A percentile compares a stretch with the other conserved stretches of the same genome.
These are phyloP conservation scores for Paraescarpia echinospica DNA, from an alignment of 1,140 invertebrate species.

Conservation along the genomic window DNA sequence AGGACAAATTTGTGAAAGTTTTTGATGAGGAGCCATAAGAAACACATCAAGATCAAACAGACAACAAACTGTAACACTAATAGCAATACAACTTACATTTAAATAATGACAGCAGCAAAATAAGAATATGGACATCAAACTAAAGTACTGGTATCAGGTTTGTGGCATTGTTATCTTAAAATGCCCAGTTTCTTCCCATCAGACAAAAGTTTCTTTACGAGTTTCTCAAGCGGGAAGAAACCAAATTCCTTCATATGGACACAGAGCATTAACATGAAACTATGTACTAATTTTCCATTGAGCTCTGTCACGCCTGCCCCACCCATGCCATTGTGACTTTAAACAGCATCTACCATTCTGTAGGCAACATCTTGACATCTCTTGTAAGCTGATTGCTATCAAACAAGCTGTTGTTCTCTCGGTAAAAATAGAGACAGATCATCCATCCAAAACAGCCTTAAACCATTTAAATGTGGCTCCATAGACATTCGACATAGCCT, in stretches of 20 bases:
- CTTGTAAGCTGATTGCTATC: background rate
- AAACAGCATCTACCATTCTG: background rate
- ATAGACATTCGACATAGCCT: background rate
- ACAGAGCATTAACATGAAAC: background rate
- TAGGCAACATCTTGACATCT: background rate
- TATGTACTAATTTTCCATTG: background rate
- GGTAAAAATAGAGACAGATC: background rate
- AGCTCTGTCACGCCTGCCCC: background rate
- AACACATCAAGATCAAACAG: background rate
- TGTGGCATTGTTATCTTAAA: background rate
- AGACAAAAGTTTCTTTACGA: background rate
- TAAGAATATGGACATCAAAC: background rate
- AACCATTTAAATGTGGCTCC: background rate
- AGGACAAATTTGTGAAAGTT: no score
- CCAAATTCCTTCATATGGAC: background rate
- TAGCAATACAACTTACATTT: background rate
- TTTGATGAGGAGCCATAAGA: no score
- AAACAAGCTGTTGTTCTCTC: background rate
- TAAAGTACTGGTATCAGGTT: background rate
- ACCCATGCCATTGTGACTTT: background rate
- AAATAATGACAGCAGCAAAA: background rate
- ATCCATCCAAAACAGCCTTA: background rate
- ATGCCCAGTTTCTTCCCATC: background rate
- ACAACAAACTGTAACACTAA: background rate
- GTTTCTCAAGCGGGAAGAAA: background rate